Base-by-base conservation (phyloP, 2,797 vertebrate genomes). In the Bovichtus variegatus region DNA sequence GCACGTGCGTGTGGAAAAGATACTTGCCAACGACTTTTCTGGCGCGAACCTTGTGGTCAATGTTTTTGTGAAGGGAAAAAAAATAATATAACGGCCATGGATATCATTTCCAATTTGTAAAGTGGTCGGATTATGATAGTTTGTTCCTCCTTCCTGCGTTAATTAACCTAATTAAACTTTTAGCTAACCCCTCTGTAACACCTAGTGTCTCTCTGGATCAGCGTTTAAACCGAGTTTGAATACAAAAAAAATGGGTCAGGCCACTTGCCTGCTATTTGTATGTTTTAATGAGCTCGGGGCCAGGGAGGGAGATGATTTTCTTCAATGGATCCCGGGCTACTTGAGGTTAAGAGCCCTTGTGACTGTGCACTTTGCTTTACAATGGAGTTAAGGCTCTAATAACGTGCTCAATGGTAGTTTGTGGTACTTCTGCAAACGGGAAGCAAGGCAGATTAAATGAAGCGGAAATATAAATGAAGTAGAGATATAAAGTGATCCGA, bases 221-320 rank as follows among this genome's bases (percentile, higher is more conserved):
- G 54, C 61, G 43, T 66, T 70, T 71, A 76, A 77, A 83, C 18
- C 21, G 43, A 63, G 74, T 55, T 36, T 23, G 29, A n/a, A 51
- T 71, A 41, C 13, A 23, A 69, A 66, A 71, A 61, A 71, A 62
- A 34, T 81, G 25, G 63, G 38, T 83, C 71, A 66, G 73, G 36
- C 66, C 47, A 40, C 58, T 62, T 77, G 47, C 27, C 58, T 40
- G 41, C 51, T 72, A 60, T 81, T 69, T 84, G 78, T 80, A 38
- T 67, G 59, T 63, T 53, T 66, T 80, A 72, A 77, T 80, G 73
- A 83, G 63, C 54, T 75, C 25, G 2, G 65, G 68, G 53, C 57
- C 47, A 19, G 53, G 5, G 44, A 58, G 53, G 18, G 70, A 71
- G 59, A 81, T 75, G 21, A 70, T 59, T 64, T 46, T 73, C 68